These are phyloP conservation scores for Nothura maculosa DNA, from an alignment of 2,797 vertebrate species.

Conservation along the genomic window DNA sequence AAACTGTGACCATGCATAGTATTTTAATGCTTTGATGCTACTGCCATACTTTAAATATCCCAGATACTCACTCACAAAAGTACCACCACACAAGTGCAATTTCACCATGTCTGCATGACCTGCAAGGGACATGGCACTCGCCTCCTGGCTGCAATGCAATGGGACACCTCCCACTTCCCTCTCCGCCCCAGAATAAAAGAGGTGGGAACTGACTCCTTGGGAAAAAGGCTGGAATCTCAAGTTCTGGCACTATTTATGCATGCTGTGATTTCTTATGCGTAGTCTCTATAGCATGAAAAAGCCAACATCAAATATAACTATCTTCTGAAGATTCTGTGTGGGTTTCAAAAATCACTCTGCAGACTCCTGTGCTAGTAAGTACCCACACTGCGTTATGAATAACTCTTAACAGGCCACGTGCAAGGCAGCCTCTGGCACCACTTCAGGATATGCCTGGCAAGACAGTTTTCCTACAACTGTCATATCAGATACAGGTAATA, in stretches of 20 bases:
- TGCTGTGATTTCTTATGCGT: constrained; percentile 61
- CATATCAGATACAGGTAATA: constrained; percentile 1
- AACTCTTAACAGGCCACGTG: constrained; percentile 59
- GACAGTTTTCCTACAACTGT: neutral
- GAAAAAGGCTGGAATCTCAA: constrained; percentile 51
- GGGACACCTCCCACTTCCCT: too few relatives aligned
- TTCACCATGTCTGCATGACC: neutral
- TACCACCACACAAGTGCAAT: neutral
- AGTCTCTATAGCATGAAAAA: constrained; percentile 55
- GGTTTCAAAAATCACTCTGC: constrained; percentile 61
- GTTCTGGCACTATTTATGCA: constrained; percentile 53
- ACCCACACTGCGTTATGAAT: constrained; percentile 71
- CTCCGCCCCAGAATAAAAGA: neutral
- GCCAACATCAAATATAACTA: constrained; percentile 69
- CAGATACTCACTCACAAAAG: neutral
- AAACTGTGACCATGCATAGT: constrained; percentile 10
- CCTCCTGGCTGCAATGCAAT: neutral
- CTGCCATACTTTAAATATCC: neutral
- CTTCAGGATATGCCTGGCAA: constrained; percentile 56
- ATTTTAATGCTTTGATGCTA: neutral
- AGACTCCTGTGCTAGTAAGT: constrained; percentile 56
- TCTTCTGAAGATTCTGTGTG: constrained; percentile 71
- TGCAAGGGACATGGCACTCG: neutral
- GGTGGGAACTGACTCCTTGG: neutral
- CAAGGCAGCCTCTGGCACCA: constrained; percentile 49